Evolutionary conservation across 2,797 vertebrate species (phyloP).

Genomic region (Pipistrellus kuhlii): DNA sequence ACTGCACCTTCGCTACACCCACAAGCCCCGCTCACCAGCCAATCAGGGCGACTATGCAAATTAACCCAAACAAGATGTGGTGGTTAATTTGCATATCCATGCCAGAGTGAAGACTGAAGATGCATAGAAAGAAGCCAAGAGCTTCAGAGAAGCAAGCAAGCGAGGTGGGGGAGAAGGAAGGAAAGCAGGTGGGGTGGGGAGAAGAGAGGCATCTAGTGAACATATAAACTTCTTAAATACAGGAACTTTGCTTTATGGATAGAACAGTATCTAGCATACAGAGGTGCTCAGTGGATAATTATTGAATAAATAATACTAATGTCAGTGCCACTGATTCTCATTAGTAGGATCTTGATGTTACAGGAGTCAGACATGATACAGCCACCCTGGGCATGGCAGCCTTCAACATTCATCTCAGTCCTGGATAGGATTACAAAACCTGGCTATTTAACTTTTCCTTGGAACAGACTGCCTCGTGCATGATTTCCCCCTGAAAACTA

Average conservation of each 20-base stretch:
- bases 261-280: neutral
- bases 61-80: too few species aligned
- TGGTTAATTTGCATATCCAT: too few species aligned
- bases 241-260: neutral
- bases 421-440: constrained; percentile 49
- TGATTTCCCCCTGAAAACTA: constrained; percentile 75
- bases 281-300: neutral
- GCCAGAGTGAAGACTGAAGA: too few species aligned
- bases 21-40: too few species aligned
- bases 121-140: too few species aligned
- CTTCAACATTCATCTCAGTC: constrained; percentile 41
- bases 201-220: neutral
- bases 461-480: constrained; percentile 49
- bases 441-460: constrained; percentile 61
- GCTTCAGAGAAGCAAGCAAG: too few species aligned
- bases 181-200: too few species aligned
- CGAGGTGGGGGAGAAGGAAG: too few species aligned
- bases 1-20: too few species aligned
- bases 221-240: neutral
- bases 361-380: neutral
- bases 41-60: too few species aligned
- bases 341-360: neutral
- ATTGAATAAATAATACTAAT: neutral
- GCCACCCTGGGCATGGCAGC: neutral
- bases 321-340: neutral